A percentile compares a stretch with the other conserved stretches of the same genome.
Evolutionary conservation across 64 coral and sea anemone species (phyloP).

Genomic region (Orbicella faveolata): DNA sequence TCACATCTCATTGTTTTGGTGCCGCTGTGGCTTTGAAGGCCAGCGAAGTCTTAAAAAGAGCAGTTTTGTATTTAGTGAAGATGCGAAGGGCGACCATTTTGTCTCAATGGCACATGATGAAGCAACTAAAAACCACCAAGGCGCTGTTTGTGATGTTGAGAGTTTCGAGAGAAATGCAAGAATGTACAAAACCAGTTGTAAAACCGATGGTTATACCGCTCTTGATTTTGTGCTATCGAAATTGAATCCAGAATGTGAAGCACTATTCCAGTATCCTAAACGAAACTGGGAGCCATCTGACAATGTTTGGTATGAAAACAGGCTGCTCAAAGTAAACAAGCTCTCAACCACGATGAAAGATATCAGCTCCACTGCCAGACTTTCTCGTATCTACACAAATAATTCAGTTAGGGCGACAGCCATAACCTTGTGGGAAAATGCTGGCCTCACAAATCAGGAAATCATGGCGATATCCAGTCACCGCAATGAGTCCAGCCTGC

Average conservation of each 20-base stretch:
- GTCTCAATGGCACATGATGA: conserved; percentile 36
- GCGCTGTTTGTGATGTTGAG: conserved; percentile 7
- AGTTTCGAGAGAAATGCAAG: conserved; percentile 28
- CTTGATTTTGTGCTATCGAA: neutral
- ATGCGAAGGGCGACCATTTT: conserved; percentile 33
- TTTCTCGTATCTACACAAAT: conserved; percentile 41
- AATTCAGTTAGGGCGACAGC: conserved; percentile 41
- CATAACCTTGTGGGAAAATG: conserved; percentile 49
- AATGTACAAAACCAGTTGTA: conserved; percentile 44
- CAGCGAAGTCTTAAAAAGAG: conserved; percentile 28
- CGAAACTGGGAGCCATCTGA: conserved; percentile 24
- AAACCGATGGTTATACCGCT: conserved; percentile 31
- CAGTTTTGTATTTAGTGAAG: conserved; percentile 54
- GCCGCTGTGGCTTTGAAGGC: conserved; percentile 60
- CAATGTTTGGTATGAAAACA: conserved; percentile 29
- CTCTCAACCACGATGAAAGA: conserved; percentile 33
- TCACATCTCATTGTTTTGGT: conserved; percentile 57
- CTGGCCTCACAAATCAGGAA: conserved; percentile 40
- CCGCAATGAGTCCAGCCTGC: conserved; percentile 6
- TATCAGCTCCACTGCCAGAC: conserved; percentile 12
- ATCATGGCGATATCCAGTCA: conserved; percentile 42
- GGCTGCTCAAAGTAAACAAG: conserved; percentile 40
- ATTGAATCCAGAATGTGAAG: conserved; percentile 32
- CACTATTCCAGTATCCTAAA: conserved; percentile 47
- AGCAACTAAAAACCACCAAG: conserved; percentile 38